Conservation (phyloP, 64 coral and sea anemone species). For the Montipora efflorescens region DNA sequence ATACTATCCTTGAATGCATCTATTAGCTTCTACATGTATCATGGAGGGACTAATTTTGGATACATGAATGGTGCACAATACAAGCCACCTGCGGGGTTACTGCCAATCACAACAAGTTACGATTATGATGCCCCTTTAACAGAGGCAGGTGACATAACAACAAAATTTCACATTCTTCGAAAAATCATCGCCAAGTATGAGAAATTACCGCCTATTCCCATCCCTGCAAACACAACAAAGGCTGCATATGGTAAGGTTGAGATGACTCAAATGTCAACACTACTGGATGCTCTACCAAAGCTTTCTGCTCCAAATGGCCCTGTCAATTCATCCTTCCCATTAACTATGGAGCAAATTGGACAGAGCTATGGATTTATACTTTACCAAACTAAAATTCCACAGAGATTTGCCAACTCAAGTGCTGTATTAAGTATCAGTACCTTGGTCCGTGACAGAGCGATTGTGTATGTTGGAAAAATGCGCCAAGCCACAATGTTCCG, state of each 20-base stretch:
- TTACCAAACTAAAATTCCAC: slow-evolving; percentile 79
- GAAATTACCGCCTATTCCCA: slow-evolving; percentile 61
- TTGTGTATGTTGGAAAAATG: slow-evolving; percentile 79
- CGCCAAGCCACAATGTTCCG: slow-evolving; percentile 76
- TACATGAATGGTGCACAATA: slow-evolving; percentile 84
- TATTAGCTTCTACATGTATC: slow-evolving; percentile 96
- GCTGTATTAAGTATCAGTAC: slow-evolving; percentile 54
- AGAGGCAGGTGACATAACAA: slow-evolving; percentile 87
- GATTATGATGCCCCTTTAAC: slow-evolving; percentile 96
- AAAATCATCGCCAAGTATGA: slow-evolving; percentile 72
- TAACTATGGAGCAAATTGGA: slow-evolving; percentile 96
- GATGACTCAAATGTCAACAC: slow-evolving; percentile 46
- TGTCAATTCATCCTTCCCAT: slow-evolving; percentile 48
- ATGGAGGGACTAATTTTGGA: slow-evolving; percentile 97
- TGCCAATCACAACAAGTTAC: slow-evolving; percentile 85
- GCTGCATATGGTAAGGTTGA: slow-evolving; percentile 78
- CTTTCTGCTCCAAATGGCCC: slow-evolving; percentile 64
- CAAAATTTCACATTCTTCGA: slow-evolving; percentile 70
- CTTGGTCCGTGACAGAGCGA: slow-evolving; percentile 90
- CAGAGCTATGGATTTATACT: slow-evolving; percentile 92
- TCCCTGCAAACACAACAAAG: slow-evolving; percentile 87
- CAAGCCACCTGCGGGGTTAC: slow-evolving; percentile 27
- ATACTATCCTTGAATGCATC: slow-evolving; percentile 93
- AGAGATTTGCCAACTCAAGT: slow-evolving; percentile 29
- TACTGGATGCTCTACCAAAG: slow-evolving; percentile 70